Conservation (phyloP, 2,888 invertebrate species). For the Epirrhoe tristata region DNA sequence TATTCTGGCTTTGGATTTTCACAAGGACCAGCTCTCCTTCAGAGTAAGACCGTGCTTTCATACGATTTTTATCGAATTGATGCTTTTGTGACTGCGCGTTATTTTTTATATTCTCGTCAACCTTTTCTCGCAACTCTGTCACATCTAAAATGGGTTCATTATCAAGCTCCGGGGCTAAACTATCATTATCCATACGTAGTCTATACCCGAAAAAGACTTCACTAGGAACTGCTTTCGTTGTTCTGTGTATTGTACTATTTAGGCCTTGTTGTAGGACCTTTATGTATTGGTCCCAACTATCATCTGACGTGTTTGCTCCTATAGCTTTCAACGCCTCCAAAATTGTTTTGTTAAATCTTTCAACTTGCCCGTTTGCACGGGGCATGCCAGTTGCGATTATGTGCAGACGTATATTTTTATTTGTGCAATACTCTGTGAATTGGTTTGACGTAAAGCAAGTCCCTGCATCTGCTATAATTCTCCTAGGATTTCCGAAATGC, state of each 20-base stretch:
- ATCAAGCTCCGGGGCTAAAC: background rate
- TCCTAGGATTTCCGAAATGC: background rate
- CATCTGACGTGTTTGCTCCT: background rate
- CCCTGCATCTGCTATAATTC: background rate
- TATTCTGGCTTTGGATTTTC: background rate
- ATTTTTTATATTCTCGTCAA: background rate
- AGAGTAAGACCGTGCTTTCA: background rate
- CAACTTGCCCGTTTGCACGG: background rate
- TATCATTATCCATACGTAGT: background rate
- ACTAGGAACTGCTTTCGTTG: background rate
- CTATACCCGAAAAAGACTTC: conserved; percentile 2
- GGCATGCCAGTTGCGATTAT: background rate
- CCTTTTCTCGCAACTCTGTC: background rate
- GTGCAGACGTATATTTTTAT: conserved; percentile 1
- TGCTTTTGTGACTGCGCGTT: background rate
- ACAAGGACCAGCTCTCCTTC: background rate
- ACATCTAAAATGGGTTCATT: background rate
- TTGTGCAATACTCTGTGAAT: background rate
- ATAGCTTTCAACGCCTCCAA: background rate
- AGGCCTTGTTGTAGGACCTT: background rate
- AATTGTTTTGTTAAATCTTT: background rate
- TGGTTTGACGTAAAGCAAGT: background rate
- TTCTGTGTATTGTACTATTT: conserved; percentile 2
- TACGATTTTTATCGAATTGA: background rate
- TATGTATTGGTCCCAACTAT: background rate